These are phyloP conservation scores for Ditula angustiorana DNA, from an alignment of 2,888 invertebrate genomes.

Conservation along the genomic window DNA sequence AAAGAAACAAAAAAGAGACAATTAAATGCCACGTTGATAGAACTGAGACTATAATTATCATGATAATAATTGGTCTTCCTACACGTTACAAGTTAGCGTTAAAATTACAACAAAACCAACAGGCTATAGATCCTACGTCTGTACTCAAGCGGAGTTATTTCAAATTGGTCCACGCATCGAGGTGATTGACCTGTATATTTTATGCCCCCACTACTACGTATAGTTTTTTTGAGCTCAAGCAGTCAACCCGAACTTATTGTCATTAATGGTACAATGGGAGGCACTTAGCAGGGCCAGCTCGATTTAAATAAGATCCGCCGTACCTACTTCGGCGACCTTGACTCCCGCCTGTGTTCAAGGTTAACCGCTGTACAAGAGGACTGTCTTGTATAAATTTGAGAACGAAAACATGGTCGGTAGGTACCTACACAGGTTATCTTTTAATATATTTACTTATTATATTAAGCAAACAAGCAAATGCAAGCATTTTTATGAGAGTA, in stretches of 20 bases:
- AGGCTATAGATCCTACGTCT: slow-evolving; percentile 43
- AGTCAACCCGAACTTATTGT: slow-evolving; percentile 74
- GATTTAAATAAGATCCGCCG: slow-evolving; percentile 57
- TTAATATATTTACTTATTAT: neutral
- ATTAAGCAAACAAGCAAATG: neutral
- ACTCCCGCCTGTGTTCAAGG: slow-evolving; percentile 70
- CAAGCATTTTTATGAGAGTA: too few species aligned
- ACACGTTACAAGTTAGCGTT: slow-evolving; percentile 23
- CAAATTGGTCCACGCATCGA: slow-evolving; percentile 72
- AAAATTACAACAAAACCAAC: neutral
- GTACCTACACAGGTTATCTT: slow-evolving; percentile 11
- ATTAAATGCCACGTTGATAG: neutral
- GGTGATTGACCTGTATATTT: slow-evolving; percentile 69
- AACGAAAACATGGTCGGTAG: slow-evolving; percentile 32
- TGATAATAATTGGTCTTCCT: slow-evolving; percentile 25
- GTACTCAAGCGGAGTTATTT: slow-evolving; percentile 62
- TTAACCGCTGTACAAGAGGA: slow-evolving; percentile 51
- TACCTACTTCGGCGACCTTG: slow-evolving; percentile 65
- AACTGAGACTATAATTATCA: slow-evolving; percentile 7
- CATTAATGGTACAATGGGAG: slow-evolving; percentile 69
- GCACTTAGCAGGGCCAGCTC: slow-evolving; percentile 60
- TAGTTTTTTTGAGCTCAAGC: slow-evolving; percentile 63
- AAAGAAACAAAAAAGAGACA: neutral
- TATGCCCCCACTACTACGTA: slow-evolving; percentile 61
- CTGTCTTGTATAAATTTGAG: slow-evolving; percentile 46